Conservation (phyloP, 1,140 invertebrate species). For the Thalassaphorura encarpata region DNA sequence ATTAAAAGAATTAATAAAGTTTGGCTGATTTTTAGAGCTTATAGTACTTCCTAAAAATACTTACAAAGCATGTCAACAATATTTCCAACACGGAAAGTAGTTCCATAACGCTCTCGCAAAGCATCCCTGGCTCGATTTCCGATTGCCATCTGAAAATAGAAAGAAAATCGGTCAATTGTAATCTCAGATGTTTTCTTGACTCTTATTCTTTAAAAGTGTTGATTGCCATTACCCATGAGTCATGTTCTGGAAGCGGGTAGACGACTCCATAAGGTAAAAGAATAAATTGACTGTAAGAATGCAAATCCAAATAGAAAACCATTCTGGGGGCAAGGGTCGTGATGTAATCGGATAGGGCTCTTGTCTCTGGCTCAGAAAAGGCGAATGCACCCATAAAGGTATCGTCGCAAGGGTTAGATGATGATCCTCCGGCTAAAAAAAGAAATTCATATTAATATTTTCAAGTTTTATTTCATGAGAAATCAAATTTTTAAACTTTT, state of each 20-base stretch:
- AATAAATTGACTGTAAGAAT: slow-evolving; percentile 35
- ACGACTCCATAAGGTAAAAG: slow-evolving; percentile 47
- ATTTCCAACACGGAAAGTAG: slow-evolving; percentile 48
- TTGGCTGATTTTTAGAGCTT: neutral
- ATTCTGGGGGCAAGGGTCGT: slow-evolving; percentile 25
- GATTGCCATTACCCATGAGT: slow-evolving; percentile 17
- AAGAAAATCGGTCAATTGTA: neutral
- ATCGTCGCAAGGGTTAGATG: slow-evolving; percentile 45
- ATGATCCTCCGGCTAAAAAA: slow-evolving; percentile 43
- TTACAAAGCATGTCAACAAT: slow-evolving; percentile 49
- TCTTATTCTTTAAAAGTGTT: neutral
- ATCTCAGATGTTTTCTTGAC: neutral
- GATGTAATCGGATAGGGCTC: slow-evolving; percentile 43
- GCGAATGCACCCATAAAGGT: slow-evolving; percentile 51
- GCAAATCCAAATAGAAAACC: slow-evolving; percentile 10
- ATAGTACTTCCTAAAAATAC: too few species aligned
- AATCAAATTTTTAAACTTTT: neutral
- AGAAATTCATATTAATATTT: neutral
- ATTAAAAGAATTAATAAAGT: neutral
- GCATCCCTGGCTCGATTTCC: slow-evolving; percentile 48
- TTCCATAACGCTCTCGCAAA: slow-evolving; percentile 50
- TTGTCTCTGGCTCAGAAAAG: slow-evolving; percentile 56
- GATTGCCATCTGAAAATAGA: slow-evolving; percentile 43
- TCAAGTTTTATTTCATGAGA: too few species aligned
- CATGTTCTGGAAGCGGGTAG: slow-evolving; percentile 42